Percentiles rank a stretch among this genome's conserved stretches.
Conservation (phyloP, 2,888 invertebrate genomes). For the Tetrapedia diversipes region DNA sequence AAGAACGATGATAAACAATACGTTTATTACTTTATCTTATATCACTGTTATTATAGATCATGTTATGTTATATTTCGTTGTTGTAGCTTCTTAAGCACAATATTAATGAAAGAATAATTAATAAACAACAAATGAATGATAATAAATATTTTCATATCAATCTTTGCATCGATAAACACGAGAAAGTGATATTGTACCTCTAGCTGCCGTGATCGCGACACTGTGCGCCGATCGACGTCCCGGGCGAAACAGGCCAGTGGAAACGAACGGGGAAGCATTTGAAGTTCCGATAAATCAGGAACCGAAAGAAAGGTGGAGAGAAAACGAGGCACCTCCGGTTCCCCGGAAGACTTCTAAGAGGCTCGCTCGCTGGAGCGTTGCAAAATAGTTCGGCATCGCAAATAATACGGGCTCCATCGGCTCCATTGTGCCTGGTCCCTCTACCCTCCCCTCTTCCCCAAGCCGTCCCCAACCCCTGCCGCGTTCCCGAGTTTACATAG, state of each 20-base stretch:
- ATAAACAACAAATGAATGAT: too few species aligned
- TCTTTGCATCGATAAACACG: too few species aligned
- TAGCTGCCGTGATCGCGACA: too few species aligned
- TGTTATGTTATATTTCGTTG: too few species aligned
- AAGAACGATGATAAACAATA: too few species aligned
- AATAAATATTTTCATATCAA: too few species aligned
- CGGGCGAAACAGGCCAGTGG: not conserved
- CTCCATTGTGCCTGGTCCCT: not conserved
- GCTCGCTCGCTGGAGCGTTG: slow-evolving; percentile 17
- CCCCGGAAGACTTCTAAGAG: slow-evolving; percentile 18
- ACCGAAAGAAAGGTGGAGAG: not conserved
- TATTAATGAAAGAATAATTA: too few species aligned
- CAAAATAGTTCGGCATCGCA: slow-evolving; percentile 33
- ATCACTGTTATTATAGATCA: too few species aligned
- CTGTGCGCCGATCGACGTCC: not conserved
- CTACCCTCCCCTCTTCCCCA: not conserved
- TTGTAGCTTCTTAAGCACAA: too few species aligned
- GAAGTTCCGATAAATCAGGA: not conserved
- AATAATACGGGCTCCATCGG: slow-evolving; percentile 18
- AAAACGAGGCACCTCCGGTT: not conserved
- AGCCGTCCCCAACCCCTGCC: not conserved
- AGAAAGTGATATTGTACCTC: too few species aligned
- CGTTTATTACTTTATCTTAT: too few species aligned
- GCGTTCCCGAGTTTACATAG: slow-evolving; percentile 42
- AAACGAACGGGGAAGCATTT: not conserved